Base-by-base conservation (phyloP, 2,113 vertebrate genomes). In the Takifugu flavidus region DNA sequence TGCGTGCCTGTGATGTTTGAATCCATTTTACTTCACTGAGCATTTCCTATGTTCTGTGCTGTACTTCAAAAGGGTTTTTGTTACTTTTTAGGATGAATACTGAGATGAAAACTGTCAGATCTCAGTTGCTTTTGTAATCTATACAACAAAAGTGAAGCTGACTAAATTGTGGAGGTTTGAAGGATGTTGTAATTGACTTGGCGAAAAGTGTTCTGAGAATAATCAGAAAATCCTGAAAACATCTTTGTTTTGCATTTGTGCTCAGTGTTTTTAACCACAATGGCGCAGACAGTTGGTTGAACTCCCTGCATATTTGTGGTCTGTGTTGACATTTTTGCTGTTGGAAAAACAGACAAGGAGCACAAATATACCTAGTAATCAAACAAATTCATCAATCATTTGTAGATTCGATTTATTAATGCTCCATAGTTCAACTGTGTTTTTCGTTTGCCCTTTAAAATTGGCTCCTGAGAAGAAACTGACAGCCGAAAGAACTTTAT, bases 371-470 rank as follows among this genome's bases (percentile, higher is more conserved):
- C 34, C 7, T 10, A 11, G 34, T 1, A 39, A 39, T 39, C 7
- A 39, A 31, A 31, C 29, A 31, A 31, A 31, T 31, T 6, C 4
- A 4, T 31, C 29, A 31, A 31, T 31, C 29, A 20, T 20, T 20
- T 20, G 20, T 20, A 20, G 20, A 20, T 20, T 20, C 20, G 20
- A 20, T 20, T 20, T 20, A 20, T 20, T 20, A 20, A 20, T 20
- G 20, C 20, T 20, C 20, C 34, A 42, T 53, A 46, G 50, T 55
- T 59, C 11, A 49, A 6, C 0, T 5, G 71, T 28, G 55, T 53
- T 68, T 65, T 34, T 27, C 45, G 15, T 49, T 10, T 34, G 3
- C 56, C 47, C 45, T 59, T 83, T 70, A 27, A 67, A 43, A 51
- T 44, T 0, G 29, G 14, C 15, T 2, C 25, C 1, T 13, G 15